A percentile compares a stretch with the other conserved stretches of the same genome.
phyloP scores from a whole-genome alignment of 2,113 vertebrate species.

The Bos javanicus region DNA sequence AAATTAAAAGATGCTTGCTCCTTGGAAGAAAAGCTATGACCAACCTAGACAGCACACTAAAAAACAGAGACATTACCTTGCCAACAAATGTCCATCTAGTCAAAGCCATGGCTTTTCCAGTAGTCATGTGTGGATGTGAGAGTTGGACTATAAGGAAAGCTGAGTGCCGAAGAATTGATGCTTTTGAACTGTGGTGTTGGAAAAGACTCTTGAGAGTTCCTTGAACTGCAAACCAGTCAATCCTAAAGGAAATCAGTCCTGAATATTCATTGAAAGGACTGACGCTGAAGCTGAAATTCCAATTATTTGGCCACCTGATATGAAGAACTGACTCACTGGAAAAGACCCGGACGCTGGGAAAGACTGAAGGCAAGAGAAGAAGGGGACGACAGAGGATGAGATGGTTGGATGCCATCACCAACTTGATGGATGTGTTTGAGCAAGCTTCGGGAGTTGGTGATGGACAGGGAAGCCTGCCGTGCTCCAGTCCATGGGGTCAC shows the following conservation, averaged over 20 bases:
- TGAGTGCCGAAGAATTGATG: accelerated
- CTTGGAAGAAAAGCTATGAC: neutral
- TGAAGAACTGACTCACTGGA: accelerated
- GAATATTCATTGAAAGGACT: neutral
- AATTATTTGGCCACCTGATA: neutral
- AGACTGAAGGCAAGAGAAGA: neutral
- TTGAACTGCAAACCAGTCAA: neutral
- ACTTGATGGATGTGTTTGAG: neutral
- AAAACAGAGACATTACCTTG: neutral
- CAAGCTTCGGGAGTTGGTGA: neutral
- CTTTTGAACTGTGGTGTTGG: neutral
- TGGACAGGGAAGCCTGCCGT: neutral
- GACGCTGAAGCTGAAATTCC: neutral
- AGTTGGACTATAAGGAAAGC: neutral
- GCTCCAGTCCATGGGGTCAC: neutral
- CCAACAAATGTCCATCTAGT: neutral
- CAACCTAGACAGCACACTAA: neutral
- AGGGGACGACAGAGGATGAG: neutral
- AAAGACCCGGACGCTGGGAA: neutral
- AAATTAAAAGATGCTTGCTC: neutral
- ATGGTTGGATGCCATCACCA: neutral
- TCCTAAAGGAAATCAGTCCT: neutral
- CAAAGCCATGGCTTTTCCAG: neutral
- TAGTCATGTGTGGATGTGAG: neutral
- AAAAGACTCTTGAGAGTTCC: neutral